Base-by-base conservation (phyloP, 2,113 vertebrate species). In the Nibea albiflora region DNA sequence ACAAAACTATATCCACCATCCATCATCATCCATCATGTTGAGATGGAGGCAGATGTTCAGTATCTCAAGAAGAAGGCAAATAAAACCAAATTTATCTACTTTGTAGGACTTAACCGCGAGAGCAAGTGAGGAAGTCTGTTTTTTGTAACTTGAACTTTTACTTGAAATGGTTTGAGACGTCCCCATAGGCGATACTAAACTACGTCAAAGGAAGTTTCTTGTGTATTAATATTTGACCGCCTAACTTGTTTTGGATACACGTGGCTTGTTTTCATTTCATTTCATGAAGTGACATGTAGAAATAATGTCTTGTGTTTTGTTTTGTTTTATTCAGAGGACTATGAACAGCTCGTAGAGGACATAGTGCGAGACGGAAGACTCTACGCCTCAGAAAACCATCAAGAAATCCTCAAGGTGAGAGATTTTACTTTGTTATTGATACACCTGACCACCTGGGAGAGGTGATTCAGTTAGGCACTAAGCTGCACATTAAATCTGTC, bases 371-470 rank as follows among this genome's bases (percentile, higher is more conserved):
- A 99, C 0, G 98, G 98, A 88, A 95, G 98, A 88, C 96, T 99
- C 64, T 99, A 99, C 0, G 97, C 98, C 14, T 99, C 98, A 0
- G 98, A 99, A 93, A 99, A 99, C 90, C 98, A 99, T 92, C 98
- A 99, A 93, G 98, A 99, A 94, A 99, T 99, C 92, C 95, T 99
- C 74, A 99, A 99, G 97, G 98, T 96, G 52, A 94, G 95, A 53
- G 35, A 3, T 8, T 47, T 42, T 16, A 62, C 35, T 53, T 60
- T 7, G 46, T 42, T 83, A 42, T 31, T 20, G 12, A 3, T 46
- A 46, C 26, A 35, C 28, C 10, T 26, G 47, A 31, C 10, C 16
- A 62, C 22, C 6, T 39, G 56, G 17, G 20, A 20, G 14, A 17
- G 24, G 47, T 67, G 44, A 80, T 46, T 80, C 7, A 78, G 42